Evolutionary conservation across 2,888 invertebrate species (phyloP).

Genomic region (Ptilodon capucinus): DNA sequence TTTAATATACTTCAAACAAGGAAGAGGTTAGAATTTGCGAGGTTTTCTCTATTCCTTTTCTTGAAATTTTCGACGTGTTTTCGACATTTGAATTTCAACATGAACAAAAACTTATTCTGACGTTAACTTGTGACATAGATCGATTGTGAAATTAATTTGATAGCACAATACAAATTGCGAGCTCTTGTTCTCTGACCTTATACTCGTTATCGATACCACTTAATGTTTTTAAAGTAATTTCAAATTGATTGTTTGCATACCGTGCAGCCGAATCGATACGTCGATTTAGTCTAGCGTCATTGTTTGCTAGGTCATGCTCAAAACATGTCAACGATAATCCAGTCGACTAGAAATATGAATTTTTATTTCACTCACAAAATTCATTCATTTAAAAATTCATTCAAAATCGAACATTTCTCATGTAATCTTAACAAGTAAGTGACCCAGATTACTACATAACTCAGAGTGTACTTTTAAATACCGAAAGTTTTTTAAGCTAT

Average conservation of each 20-base stretch:
- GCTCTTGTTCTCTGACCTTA: constrained; percentile 10
- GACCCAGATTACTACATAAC: no score
- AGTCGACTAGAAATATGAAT: constrained; percentile 2
- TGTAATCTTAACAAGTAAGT: no score
- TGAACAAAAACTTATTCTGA: neutral
- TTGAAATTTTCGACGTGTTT: neutral
- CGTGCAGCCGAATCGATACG: constrained; percentile 12
- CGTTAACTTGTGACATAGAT: neutral
- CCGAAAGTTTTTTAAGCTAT: no score
- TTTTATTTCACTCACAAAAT: neutral
- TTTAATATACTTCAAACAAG: no score
- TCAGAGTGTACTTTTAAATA: no score
- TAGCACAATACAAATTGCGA: constrained; percentile 5
- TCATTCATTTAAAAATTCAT: no score
- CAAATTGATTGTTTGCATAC: constrained; percentile 16
- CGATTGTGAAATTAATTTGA: neutral
- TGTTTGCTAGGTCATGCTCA: constrained; percentile 18
- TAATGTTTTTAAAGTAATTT: constrained; percentile 10
- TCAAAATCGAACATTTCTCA: no score
- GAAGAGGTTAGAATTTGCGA: no score
- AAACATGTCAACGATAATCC: constrained; percentile 1
- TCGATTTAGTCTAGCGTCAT: constrained; percentile 9
- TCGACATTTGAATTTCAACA: neutral
- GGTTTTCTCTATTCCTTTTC: no score
- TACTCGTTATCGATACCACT: constrained; percentile 9